These are phyloP conservation scores for Odocoileus virginianus DNA, from an alignment of 2,113 vertebrate species.

Conservation along the genomic window DNA sequence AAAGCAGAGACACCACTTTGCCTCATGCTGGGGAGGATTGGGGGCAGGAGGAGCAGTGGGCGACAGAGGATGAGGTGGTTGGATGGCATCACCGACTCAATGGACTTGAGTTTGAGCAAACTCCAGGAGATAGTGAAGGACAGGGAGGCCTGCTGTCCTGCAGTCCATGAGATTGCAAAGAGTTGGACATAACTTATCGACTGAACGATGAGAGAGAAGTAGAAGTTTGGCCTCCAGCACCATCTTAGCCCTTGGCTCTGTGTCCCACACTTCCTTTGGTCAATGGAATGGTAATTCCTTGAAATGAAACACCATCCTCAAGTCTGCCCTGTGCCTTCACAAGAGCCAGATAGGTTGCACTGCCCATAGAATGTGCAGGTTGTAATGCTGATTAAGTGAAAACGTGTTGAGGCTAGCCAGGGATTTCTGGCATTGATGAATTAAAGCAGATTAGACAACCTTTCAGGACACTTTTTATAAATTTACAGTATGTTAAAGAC, in stretches of 20 bases:
- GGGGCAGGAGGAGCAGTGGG: background rate
- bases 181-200: background rate
- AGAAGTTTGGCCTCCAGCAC: fast-evolving
- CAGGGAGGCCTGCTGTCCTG: background rate
- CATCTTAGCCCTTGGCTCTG: background rate
- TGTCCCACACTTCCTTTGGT: background rate
- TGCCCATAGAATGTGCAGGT: too few species aligned
- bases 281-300: background rate
- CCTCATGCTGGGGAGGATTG: background rate
- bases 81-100: background rate
- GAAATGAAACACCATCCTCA: background rate
- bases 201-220: background rate
- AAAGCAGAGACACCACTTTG: background rate
- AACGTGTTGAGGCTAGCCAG: background rate
- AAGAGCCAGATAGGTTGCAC: background rate
- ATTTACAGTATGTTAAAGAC: background rate
- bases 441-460: background rate
- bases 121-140: background rate
- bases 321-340: background rate
- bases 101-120: background rate
- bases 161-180: background rate
- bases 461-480: background rate
- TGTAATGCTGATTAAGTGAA: background rate
- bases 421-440: background rate
- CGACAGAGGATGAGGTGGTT: background rate